These are phyloP conservation scores for Pilophorus perplexus DNA, from an alignment of 2,888 invertebrate species.

Conservation along the genomic window DNA sequence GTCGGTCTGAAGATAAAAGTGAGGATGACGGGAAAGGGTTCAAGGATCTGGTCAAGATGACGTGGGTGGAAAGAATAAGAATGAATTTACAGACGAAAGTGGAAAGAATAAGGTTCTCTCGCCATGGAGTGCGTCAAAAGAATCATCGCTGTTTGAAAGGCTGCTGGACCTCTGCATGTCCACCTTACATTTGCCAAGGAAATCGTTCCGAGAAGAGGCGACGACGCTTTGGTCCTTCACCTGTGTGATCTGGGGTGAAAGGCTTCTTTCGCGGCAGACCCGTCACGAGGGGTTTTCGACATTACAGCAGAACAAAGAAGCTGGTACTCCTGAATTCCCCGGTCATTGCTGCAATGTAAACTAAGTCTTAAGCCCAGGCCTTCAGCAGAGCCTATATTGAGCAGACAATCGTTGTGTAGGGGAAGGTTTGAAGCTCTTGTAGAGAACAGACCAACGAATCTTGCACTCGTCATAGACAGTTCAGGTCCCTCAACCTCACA, in stretches of 20 bases:
- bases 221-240: conserved; percentile 71
- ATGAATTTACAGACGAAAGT: too few species aligned
- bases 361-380: too few species aligned
- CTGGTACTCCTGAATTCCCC: conserved; percentile 93
- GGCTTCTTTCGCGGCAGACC: conserved; percentile 97
- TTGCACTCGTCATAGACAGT: too few species aligned
- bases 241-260: conserved; percentile 94
- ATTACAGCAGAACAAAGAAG: conserved; percentile 82
- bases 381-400: too few species aligned
- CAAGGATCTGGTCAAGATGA: conserved; percentile 59
- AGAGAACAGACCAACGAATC: too few species aligned
- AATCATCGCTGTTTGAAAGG: conserved; percentile 77
- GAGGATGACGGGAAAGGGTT: conserved; percentile 82
- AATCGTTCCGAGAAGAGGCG: conserved; percentile 20
- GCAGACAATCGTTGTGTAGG: too few species aligned
- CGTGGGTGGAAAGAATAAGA: neutral
- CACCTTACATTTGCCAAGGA: conserved; percentile 81
- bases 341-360: too few species aligned
- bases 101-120: conserved; percentile 56
- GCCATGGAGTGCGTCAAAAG: conserved; percentile 93
- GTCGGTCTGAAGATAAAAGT: conserved; percentile 65
- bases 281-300: conserved; percentile 85
- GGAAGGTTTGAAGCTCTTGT: too few species aligned
- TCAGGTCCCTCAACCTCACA: too few species aligned
- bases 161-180: conserved; percentile 75